A percentile compares a stretch with the other conserved stretches of the same genome.
Conservation (phyloP, 2,888 invertebrate species). For the Amphipyra tragopoginis region DNA sequence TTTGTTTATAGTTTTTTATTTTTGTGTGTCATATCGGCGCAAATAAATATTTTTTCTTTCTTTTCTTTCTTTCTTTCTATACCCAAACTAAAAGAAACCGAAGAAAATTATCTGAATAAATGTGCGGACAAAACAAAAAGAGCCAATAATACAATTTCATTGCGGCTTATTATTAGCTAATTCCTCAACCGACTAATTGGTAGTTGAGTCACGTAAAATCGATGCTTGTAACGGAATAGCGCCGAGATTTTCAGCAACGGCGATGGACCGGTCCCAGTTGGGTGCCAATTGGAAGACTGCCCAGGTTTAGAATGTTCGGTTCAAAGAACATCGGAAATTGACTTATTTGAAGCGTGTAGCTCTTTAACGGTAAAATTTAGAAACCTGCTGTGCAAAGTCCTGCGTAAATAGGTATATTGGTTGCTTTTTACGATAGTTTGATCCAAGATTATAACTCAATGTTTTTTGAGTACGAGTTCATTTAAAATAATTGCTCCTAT, state of each 20-base stretch:
- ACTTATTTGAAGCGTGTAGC: constrained; percentile 48
- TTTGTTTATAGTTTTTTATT: too few species aligned
- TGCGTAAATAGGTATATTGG: background rate
- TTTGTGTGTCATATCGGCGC: too few species aligned
- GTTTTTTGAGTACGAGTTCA: too few species aligned
- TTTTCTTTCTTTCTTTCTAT: too few species aligned
- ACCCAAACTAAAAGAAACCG: constrained; percentile 24
- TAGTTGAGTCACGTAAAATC: constrained; percentile 55
- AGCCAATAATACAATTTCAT: constrained; percentile 43
- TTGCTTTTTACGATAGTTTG: background rate
- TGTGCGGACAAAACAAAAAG: constrained; percentile 35
- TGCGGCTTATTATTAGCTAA: constrained; percentile 43
- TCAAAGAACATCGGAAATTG: constrained; percentile 51
- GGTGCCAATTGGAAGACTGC: constrained; percentile 59
- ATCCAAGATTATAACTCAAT: too few species aligned
- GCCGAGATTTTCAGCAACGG: constrained; percentile 33
- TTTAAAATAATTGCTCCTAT: background rate
- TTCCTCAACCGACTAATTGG: constrained; percentile 44
- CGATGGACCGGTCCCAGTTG: constrained; percentile 41
- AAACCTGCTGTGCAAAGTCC: constrained; percentile 4
- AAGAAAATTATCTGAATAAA: constrained; percentile 19
- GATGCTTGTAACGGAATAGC: constrained; percentile 42
- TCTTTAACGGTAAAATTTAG: constrained; percentile 16
- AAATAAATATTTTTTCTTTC: too few species aligned
- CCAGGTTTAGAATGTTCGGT: constrained; percentile 40